These are phyloP conservation scores for Zenarchopterus dispar DNA, from an alignment of 2,797 vertebrate species.

Conservation along the genomic window DNA sequence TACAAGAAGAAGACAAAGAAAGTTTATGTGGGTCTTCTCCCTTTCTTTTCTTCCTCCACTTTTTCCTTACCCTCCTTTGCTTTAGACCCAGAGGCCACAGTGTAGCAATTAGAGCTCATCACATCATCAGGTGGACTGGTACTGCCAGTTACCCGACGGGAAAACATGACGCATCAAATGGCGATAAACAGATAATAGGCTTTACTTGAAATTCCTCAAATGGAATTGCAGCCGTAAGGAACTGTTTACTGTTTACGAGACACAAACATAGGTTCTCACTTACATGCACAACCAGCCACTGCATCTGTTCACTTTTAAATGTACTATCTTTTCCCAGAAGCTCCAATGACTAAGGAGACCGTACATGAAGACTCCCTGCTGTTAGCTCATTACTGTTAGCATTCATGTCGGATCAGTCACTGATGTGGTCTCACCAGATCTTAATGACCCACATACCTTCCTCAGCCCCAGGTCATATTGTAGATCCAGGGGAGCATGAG, in stretches of 20 bases:
- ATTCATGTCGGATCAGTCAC: constrained; percentile 68
- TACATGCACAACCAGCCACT: constrained; percentile 53
- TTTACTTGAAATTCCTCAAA: constrained; percentile 77
- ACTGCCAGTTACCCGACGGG: constrained; percentile 66
- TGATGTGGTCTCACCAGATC: constrained; percentile 71
- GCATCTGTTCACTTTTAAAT: constrained; percentile 79
- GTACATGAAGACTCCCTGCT: constrained; percentile 63
- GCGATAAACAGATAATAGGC: constrained; percentile 79
- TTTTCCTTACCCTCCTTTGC: background rate
- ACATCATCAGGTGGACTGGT: constrained; percentile 74
- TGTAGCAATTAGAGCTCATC: constrained; percentile 65
- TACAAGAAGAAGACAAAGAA: constrained; percentile 12
- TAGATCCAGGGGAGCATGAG: constrained; percentile 30
- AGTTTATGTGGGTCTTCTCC: constrained; percentile 2
- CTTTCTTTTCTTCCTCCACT: constrained; percentile 5
- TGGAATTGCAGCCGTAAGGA: constrained; percentile 63
- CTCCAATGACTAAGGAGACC: constrained; percentile 71
- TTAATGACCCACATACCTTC: constrained; percentile 68
- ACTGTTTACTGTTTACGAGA: constrained; percentile 74
- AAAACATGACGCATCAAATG: constrained; percentile 77
- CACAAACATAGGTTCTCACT: constrained; percentile 53
- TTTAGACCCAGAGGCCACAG: constrained; percentile 35
- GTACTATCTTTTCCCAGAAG: constrained; percentile 76
- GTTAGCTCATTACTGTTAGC: constrained; percentile 71
- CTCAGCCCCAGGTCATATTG: constrained; percentile 47